phyloP scores from a whole-genome alignment of 1,140 invertebrate species.

The Drosophila nigromelanica region DNA sequence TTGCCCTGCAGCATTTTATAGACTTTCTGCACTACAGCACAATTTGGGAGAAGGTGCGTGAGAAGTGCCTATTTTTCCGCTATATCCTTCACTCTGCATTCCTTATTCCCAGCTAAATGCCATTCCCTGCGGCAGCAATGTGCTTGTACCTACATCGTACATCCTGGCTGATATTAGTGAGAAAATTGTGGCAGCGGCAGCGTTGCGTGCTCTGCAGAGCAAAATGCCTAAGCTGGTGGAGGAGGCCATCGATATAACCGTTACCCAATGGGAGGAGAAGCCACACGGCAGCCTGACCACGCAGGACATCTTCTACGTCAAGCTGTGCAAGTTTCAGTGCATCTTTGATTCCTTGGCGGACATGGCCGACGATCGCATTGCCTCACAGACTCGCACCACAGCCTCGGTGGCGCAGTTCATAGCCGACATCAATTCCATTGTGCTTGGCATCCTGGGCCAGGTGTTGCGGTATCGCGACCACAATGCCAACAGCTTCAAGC shows the following conservation, averaged over 20 bases:
- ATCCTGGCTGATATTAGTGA: constrained; percentile 90
- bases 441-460: constrained; percentile 86
- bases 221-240: constrained; percentile 71
- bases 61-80: too few relatives aligned
- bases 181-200: constrained; percentile 90
- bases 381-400: constrained; percentile 84
- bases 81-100: background rate
- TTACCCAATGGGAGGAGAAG: constrained; percentile 84
- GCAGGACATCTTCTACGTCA: constrained; percentile 90
- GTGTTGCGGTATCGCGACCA: constrained; percentile 86
- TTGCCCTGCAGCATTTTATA: constrained; percentile 89
- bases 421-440: constrained; percentile 85
- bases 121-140: constrained; percentile 85
- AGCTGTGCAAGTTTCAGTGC: constrained; percentile 86
- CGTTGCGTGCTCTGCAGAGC: constrained; percentile 76
- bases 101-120: constrained; percentile 68
- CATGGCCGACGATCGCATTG: constrained; percentile 85
- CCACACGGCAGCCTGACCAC: constrained; percentile 86
- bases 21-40: constrained; percentile 91
- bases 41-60: constrained; percentile 89
- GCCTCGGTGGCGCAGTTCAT: constrained; percentile 85
- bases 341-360: constrained; percentile 85
- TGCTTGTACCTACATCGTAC: constrained; percentile 87
- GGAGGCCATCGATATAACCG: constrained; percentile 86
- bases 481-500: constrained; percentile 85